These are phyloP conservation scores for Maniola hyperantus DNA, from an alignment of 2,888 invertebrate genomes.

Conservation along the genomic window DNA sequence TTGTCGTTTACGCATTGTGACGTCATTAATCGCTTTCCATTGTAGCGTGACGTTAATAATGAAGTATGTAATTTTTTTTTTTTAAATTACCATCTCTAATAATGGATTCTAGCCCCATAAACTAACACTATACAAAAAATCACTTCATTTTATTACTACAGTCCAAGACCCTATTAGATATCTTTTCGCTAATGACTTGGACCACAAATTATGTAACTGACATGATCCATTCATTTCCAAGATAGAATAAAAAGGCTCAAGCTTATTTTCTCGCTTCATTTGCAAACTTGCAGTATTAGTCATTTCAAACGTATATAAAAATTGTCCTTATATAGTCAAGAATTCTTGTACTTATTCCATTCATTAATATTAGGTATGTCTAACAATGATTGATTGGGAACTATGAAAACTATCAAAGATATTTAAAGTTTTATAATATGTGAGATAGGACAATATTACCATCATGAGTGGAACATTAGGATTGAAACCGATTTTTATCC, in stretches of 20 bases:
- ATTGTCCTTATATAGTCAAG: conserved; percentile 28
- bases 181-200: conserved; percentile 39
- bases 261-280: conserved; percentile 46
- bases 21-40: too few species aligned
- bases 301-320: conserved; percentile 39
- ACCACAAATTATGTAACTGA: conserved; percentile 47
- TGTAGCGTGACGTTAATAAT: too few species aligned
- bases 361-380: conserved; percentile 5
- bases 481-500: too few species aligned
- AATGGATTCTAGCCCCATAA: too few species aligned
- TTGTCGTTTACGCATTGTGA: too few species aligned
- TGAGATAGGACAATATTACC: background rate
- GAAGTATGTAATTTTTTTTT: too few species aligned
- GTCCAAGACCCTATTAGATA: too few species aligned
- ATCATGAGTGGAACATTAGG: background rate
- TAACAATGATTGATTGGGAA: conserved; percentile 12
- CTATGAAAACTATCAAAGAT: background rate
- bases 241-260: conserved; percentile 48
- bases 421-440: background rate
- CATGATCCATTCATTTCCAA: conserved; percentile 48
- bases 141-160: too few species aligned
- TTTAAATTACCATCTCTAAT: too few species aligned
- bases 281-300: conserved; percentile 42
- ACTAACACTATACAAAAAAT: too few species aligned
- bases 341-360: conserved; percentile 21